Percentiles rank a stretch among this genome's conserved stretches.
Evolutionary conservation across 2,888 invertebrate species (phyloP).

Genomic region (Ennomos quercinarius): DNA sequence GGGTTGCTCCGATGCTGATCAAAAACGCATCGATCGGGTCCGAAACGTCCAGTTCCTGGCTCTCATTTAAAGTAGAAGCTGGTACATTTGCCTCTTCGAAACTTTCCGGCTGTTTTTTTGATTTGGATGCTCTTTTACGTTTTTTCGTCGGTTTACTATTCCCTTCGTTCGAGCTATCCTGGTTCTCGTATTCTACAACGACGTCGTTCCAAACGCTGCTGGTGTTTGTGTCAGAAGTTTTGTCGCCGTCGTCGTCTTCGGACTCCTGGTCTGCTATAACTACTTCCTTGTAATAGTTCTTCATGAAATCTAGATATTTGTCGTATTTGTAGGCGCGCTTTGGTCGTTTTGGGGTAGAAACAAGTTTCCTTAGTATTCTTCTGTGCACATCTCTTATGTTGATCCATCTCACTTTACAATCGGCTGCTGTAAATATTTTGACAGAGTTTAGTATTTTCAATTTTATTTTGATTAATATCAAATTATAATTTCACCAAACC

Average conservation of each 20-base stretch:
- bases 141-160: conserved; percentile 47
- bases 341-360: conserved; percentile 40
- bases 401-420: conserved; percentile 78
- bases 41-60: conserved; percentile 59
- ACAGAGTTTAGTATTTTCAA: too few species aligned
- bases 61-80: conserved; percentile 49
- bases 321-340: conserved; percentile 72
- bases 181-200: conserved; percentile 44
- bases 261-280: conserved; percentile 48
- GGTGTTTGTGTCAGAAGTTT: conserved; percentile 12
- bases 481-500: too few species aligned
- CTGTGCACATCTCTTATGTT: conserved; percentile 78
- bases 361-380: conserved; percentile 63
- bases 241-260: conserved; percentile 42
- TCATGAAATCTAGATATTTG: conserved; percentile 66
- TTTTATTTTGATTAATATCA: too few species aligned
- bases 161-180: conserved; percentile 48
- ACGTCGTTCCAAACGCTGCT: conserved; percentile 33
- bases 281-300: conserved; percentile 69
- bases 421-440: conserved; percentile 61
- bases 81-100: conserved; percentile 43
- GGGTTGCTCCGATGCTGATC: conserved; percentile 71
- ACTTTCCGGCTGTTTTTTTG: conserved; percentile 45
- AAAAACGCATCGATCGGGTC: conserved; percentile 77
- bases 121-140: conserved; percentile 44